Base-by-base conservation (phyloP, 2,113 vertebrate genomes). In the Sturnus vulgaris region DNA sequence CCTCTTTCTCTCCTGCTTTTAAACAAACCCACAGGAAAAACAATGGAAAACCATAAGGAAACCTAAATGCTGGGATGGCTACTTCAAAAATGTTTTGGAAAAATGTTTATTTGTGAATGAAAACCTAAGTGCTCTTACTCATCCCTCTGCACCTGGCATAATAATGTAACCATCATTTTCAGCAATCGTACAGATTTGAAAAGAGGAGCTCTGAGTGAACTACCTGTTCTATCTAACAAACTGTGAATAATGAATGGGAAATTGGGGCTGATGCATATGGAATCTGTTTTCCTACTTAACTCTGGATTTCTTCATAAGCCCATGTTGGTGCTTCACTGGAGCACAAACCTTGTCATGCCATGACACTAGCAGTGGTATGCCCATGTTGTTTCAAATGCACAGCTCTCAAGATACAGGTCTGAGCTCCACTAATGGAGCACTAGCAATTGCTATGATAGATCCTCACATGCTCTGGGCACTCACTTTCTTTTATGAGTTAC, bases 301-400 rank as follows among this genome's bases (percentile, higher is more conserved):
- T 86, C 39, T 31, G n/a, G 42, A 21, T 6, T 53, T 77, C 22
- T 89, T 28, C 52, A 81, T 35, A 24, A 85, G 47, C 53, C 42
- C 15, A 40, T 31, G 22, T 52, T 64, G 27, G 11, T 55, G 31
- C 53, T 72, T 80, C 0, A 6, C 57, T 37, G 31, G 59, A 87
- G 65, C n/a, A 63, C 17, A 55, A 53, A 60, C 44, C 72, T n/a
- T 0, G 0, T 40, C 47, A 37, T 12, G 22, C 31, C 1, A 1
- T 0, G 7, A 46, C 0, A 3, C 27, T 0, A 1, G 10, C 17
- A 23, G 11, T 44, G 20, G 11, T 24, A 15, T 72, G 83, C 55
- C 50, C 15, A 5, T 55, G 55, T 13, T 60, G n/a, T 68, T 86
- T 75, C 57, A 77, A 71, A 79, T 18, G 10, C 31, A 31, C 0